phyloP scores from a whole-genome alignment of 1,140 invertebrate species.

The Proales similis region DNA sequence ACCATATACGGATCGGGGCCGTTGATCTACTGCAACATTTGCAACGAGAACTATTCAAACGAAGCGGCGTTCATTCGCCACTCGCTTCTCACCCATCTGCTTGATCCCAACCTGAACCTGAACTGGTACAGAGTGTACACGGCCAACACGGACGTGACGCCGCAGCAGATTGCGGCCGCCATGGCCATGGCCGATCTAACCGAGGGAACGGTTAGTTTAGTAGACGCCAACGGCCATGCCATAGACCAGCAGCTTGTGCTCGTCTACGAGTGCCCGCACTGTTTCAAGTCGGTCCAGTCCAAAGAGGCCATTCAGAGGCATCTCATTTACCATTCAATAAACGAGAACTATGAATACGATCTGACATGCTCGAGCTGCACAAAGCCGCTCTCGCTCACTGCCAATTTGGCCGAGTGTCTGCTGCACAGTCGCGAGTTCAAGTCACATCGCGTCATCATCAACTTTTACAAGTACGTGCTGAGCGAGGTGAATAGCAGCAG shows the following conservation, averaged over 20 bases:
- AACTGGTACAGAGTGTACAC: constrained; percentile 32
- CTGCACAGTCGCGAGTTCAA: constrained; percentile 21
- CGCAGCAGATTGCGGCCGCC: constrained; percentile 33
- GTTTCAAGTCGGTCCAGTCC: constrained; percentile 4
- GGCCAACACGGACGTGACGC: background rate
- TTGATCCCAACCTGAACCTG: constrained; percentile 33
- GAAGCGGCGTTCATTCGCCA: constrained; percentile 34
- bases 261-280: constrained; percentile 22
- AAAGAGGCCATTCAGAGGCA: constrained; percentile 28
- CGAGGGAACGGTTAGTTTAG: constrained; percentile 32
- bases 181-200: constrained; percentile 37
- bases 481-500: background rate
- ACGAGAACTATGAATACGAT: constrained; percentile 32
- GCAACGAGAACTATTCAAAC: constrained; percentile 37
- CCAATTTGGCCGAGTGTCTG: constrained; percentile 30
- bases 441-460: constrained; percentile 15
- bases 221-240: constrained; percentile 17
- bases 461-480: constrained; percentile 32
- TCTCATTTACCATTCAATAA: constrained; percentile 21
- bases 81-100: constrained; percentile 11
- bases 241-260: constrained; percentile 11
- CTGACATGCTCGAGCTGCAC: constrained; percentile 13
- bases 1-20: constrained; percentile 22
- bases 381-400: constrained; percentile 12
- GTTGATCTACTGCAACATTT: constrained; percentile 24